Percentiles rank a stretch among this genome's conserved stretches.
These are phyloP conservation scores for Adrianichthys oophorus DNA, from an alignment of 2,797 vertebrate species.

Conservation along the genomic window DNA sequence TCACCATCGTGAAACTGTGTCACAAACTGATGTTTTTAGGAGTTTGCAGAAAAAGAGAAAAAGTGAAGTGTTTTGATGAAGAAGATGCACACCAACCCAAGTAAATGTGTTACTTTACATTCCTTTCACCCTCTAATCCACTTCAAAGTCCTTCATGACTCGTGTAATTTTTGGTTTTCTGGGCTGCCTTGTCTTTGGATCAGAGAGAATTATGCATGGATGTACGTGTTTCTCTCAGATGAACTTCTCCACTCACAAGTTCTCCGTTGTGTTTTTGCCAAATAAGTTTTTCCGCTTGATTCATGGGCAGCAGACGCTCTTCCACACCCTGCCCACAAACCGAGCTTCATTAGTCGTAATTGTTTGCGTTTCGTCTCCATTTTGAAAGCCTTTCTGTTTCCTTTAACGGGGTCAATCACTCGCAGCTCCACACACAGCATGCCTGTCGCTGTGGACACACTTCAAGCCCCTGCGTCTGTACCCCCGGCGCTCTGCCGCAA, in stretches of 20 bases:
- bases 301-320: constrained; percentile 53
- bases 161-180: constrained; percentile 48
- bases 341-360: constrained; percentile 55
- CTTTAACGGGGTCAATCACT: constrained; percentile 43
- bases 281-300: constrained; percentile 22
- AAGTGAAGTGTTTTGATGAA: constrained; percentile 18
- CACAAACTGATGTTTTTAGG: no score
- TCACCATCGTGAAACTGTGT: no score
- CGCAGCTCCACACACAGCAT: constrained; percentile 24
- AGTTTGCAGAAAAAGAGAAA: no score
- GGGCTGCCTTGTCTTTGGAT: constrained; percentile 21
- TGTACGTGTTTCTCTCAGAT: constrained; percentile 44
- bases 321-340: constrained; percentile 30
- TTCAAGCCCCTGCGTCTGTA: constrained; percentile 31
- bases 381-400: constrained; percentile 41
- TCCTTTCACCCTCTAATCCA: constrained; percentile 37
- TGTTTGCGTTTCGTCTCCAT: constrained; percentile 54
- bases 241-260: constrained; percentile 15
- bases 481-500: constrained; percentile 46
- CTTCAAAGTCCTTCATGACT: constrained; percentile 56
- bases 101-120: constrained; percentile 38
- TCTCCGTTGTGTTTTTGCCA: constrained; percentile 5
- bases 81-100: constrained; percentile 30
- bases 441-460: constrained; percentile 51
- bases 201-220: constrained; percentile 40